phyloP scores from a whole-genome alignment of 2,888 invertebrate genomes.

The Leptinotarsa peninsularis region DNA sequence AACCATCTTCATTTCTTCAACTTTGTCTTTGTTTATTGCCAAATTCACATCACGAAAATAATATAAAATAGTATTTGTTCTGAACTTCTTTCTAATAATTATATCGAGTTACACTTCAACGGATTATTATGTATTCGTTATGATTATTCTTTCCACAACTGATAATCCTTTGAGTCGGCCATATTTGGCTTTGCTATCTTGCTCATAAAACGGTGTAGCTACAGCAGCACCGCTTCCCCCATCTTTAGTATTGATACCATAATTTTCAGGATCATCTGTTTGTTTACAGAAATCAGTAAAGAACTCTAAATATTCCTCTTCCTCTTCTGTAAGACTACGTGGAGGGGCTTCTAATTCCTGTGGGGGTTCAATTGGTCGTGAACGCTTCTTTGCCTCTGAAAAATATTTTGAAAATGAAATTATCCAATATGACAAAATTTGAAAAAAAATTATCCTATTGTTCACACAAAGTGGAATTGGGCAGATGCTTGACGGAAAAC shows the following conservation, averaged over 20 bases:
- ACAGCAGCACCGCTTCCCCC: too few relatives aligned
- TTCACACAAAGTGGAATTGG: too few relatives aligned
- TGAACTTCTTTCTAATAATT: constrained; percentile 5
- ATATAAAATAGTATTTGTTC: not conserved
- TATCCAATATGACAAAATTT: too few relatives aligned
- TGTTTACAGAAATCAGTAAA: constrained; percentile 60
- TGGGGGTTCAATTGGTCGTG: constrained; percentile 55
- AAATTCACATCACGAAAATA: too few relatives aligned
- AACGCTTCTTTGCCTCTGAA: constrained; percentile 57
- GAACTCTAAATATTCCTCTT: constrained; percentile 58
- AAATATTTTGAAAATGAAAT: not conserved
- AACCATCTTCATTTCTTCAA: too few relatives aligned
- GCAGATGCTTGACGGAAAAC: too few relatives aligned
- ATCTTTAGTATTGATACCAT: constrained; percentile 50
- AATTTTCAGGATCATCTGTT: constrained; percentile 53
- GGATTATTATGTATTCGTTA: not conserved
- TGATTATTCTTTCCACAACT: constrained; percentile 11
- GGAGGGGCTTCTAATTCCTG: constrained; percentile 48
- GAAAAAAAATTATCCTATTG: too few relatives aligned
- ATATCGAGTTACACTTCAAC: constrained; percentile 6
- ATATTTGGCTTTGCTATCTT: not conserved
- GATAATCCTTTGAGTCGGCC: constrained; percentile 11
- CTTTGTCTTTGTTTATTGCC: too few relatives aligned
- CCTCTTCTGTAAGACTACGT: constrained; percentile 54
- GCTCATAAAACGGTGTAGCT: not conserved